These are phyloP conservation scores for Colletes collaris DNA, from an alignment of 2,888 invertebrate species.

Conservation along the genomic window DNA sequence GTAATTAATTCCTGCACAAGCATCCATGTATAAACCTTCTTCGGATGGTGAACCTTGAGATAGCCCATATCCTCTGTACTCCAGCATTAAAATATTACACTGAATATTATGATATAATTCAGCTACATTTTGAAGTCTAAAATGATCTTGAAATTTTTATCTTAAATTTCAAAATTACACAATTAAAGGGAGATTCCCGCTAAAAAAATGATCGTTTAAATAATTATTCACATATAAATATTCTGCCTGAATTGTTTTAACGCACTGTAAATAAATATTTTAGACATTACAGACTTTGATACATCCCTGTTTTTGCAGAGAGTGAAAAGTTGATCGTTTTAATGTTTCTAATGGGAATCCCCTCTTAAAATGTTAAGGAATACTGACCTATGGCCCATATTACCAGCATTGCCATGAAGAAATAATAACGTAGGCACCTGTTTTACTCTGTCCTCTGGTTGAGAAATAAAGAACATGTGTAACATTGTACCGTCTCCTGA, in stretches of 20 bases:
- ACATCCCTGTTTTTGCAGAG: too few species aligned
- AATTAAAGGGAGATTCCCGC: background rate
- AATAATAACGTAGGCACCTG: conserved; percentile 93
- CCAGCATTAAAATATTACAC: conserved; percentile 95
- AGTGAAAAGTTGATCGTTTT: too few species aligned
- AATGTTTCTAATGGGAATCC: too few species aligned
- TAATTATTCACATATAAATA: too few species aligned
- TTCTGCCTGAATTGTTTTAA: too few species aligned
- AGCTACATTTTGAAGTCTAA: conserved; percentile 92
- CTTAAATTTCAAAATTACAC: background rate
- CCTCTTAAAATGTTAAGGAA: background rate
- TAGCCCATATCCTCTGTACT: conserved; percentile 97
- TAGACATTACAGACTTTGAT: too few species aligned
- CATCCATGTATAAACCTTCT: conserved; percentile 93
- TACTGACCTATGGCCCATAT: conserved; percentile 94
- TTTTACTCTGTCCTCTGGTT: conserved; percentile 87
- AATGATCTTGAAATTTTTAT: conserved; percentile 1
- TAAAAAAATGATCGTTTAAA: too few species aligned
- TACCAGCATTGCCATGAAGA: conserved; percentile 98
- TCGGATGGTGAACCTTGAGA: conserved; percentile 95
- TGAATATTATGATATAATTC: conserved; percentile 92
- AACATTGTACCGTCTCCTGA: conserved; percentile 90
- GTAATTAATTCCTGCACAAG: conserved; percentile 94
- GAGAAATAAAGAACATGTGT: conserved; percentile 92
- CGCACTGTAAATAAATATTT: too few species aligned